Conservation (phyloP, 2,113 vertebrate genomes). For the Tyrannus savana region DNA sequence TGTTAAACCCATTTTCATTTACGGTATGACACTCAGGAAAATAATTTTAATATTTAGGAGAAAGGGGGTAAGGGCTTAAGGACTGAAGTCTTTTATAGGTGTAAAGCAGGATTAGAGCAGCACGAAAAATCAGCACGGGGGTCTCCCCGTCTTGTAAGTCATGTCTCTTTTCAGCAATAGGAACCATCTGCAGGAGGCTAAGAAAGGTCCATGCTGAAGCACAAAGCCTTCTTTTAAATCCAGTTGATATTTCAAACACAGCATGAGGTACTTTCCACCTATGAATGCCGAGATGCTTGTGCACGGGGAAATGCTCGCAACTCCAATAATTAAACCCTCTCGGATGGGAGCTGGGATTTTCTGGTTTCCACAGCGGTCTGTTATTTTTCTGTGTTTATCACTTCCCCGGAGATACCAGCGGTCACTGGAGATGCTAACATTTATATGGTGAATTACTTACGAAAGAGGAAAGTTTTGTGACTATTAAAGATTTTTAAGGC, state of each 20-base stretch:
- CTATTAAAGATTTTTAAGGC: not conserved
- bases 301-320: not conserved
- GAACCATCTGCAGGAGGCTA: slow-evolving; percentile 55
- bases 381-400: not conserved
- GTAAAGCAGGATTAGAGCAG: slow-evolving; percentile 44
- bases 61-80: slow-evolving; percentile 48
- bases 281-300: slow-evolving; percentile 31
- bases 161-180: slow-evolving; percentile 49
- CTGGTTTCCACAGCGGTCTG: not conserved
- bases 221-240: slow-evolving; percentile 62
- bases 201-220: slow-evolving; percentile 51
- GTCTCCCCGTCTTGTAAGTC: slow-evolving; percentile 23
- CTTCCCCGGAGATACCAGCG: not conserved
- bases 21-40: slow-evolving; percentile 61
- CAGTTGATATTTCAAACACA: slow-evolving; percentile 64
- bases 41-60: slow-evolving; percentile 66
- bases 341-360: not conserved
- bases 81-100: slow-evolving; percentile 17
- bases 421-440: not conserved
- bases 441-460: not conserved
- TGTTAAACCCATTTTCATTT: slow-evolving; percentile 70
- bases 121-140: not conserved
- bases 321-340: slow-evolving; percentile 30
- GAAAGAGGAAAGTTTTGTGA: slow-evolving; percentile 1
- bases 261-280: slow-evolving; percentile 57